Conservation (phyloP, 2,888 invertebrate species). For the Tenodera sinensis region DNA sequence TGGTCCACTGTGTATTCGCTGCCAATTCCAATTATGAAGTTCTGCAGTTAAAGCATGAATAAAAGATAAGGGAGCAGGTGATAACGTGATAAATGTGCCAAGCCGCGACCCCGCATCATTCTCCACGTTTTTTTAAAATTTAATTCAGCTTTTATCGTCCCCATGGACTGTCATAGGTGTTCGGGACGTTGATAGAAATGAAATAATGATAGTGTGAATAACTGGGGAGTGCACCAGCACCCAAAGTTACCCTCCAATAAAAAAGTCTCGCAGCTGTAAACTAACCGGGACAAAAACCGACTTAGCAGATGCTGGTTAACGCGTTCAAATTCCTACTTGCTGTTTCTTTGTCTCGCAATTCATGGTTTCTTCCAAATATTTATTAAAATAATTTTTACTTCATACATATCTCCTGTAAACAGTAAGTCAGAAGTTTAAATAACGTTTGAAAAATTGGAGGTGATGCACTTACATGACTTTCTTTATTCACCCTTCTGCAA, state of each 20-base stretch:
- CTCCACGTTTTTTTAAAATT: background rate
- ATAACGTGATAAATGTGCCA: background rate
- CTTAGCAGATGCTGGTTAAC: too few relatives aligned
- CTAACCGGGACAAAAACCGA: too few relatives aligned
- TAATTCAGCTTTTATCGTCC: background rate
- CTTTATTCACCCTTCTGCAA: too few relatives aligned
- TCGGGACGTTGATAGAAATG: background rate
- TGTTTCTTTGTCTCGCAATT: too few relatives aligned
- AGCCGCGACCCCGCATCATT: background rate
- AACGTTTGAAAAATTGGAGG: too few relatives aligned
- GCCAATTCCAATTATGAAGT: background rate
- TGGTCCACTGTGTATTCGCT: background rate
- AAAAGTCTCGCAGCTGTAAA: too few relatives aligned
- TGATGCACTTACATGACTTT: too few relatives aligned
- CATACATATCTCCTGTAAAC: too few relatives aligned
- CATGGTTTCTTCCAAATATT: too few relatives aligned
- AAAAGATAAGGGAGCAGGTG: background rate
- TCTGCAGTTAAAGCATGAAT: background rate
- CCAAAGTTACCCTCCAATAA: background rate
- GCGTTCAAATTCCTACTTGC: too few relatives aligned
- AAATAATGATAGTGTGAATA: background rate
- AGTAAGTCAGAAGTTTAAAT: too few relatives aligned
- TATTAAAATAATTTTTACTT: too few relatives aligned
- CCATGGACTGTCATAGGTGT: background rate
- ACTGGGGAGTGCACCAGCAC: background rate